A percentile compares a stretch with the other conserved stretches of the same genome.
Conservation (phyloP, 2,797 vertebrate genomes). For the Enteromius thamalakanensis region DNA sequence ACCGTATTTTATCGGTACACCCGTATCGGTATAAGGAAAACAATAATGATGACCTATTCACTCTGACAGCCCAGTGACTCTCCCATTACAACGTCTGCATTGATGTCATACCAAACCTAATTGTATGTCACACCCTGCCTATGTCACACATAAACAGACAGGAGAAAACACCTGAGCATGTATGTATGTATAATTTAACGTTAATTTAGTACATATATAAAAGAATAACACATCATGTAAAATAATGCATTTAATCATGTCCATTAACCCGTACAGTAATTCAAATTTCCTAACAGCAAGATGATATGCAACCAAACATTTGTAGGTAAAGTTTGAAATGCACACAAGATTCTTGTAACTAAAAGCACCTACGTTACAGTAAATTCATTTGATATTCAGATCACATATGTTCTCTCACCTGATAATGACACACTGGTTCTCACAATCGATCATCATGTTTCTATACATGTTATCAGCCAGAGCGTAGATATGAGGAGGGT, state of each 20-base stretch:
- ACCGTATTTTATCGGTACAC: constrained; percentile 1
- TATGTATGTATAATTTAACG: not conserved
- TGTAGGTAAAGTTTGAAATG: not conserved
- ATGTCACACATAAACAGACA: constrained; percentile 7
- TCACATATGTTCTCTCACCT: constrained; percentile 79
- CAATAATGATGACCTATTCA: constrained; percentile 12
- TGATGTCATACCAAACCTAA: constrained; percentile 24
- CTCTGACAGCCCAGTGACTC: constrained; percentile 16
- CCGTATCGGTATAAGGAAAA: not conserved
- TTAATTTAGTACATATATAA: not conserved
- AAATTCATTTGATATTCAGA: not conserved
- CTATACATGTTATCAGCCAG: constrained; percentile 98
- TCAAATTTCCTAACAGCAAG: not conserved
- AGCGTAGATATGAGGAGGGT: constrained; percentile 98
- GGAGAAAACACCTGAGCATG: not conserved
- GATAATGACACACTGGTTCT: constrained; percentile 99
- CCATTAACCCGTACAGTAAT: too few species aligned
- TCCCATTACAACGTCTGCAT: constrained; percentile 14
- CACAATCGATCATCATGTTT: constrained; percentile 98
- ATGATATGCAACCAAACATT: not conserved
- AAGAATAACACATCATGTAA: not conserved
- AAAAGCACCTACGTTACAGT: not conserved
- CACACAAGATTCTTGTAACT: not conserved
- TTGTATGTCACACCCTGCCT: not conserved
- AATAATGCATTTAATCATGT: not conserved